Percentiles rank a stretch among this genome's conserved stretches.
These are phyloP conservation scores for Sitophilus oryzae DNA, from an alignment of 1,140 invertebrate species.

Conservation along the genomic window DNA sequence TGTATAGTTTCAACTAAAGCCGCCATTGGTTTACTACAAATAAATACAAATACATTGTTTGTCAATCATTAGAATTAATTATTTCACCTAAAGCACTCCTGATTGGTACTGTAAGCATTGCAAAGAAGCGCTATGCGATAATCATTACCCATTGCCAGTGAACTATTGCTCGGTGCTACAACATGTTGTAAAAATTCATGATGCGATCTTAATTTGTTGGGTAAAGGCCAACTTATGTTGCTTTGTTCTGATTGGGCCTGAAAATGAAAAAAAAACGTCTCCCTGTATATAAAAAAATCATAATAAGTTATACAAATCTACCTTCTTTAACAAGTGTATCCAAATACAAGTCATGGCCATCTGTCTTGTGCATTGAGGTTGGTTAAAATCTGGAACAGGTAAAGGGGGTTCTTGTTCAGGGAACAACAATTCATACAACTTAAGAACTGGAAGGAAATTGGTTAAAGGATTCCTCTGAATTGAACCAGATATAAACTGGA, in stretches of 20 bases:
- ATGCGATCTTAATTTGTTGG: conserved; percentile 76
- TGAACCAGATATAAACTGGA: conserved; percentile 94
- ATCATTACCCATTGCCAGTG: conserved; percentile 68
- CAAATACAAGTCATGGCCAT: conserved; percentile 94
- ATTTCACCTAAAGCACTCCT: conserved; percentile 61
- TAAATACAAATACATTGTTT: not conserved
- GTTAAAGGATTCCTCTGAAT: conserved; percentile 89
- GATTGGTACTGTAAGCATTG: conserved; percentile 90
- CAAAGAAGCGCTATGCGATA: conserved; percentile 87
- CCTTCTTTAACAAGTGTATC: conserved; percentile 90
- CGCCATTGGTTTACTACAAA: conserved; percentile 39
- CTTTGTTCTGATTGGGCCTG: conserved; percentile 51
- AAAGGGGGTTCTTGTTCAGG: conserved; percentile 85
- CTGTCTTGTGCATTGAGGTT: conserved; percentile 80
- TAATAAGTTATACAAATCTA: not conserved
- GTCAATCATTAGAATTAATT: conserved; percentile 30
- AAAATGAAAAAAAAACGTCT: not conserved
- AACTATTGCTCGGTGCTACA: conserved; percentile 61
- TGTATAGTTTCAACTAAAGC: conserved; percentile 79
- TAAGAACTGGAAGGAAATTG: conserved; percentile 86
- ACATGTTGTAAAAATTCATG: conserved; percentile 84
- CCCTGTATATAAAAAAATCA: not conserved
- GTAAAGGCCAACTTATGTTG: conserved; percentile 58
- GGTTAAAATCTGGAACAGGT: conserved; percentile 81
- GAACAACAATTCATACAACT: conserved; percentile 87